Evolutionary conservation across 2,888 invertebrate genomes (phyloP).

Genomic region (Nezara viridula): DNA sequence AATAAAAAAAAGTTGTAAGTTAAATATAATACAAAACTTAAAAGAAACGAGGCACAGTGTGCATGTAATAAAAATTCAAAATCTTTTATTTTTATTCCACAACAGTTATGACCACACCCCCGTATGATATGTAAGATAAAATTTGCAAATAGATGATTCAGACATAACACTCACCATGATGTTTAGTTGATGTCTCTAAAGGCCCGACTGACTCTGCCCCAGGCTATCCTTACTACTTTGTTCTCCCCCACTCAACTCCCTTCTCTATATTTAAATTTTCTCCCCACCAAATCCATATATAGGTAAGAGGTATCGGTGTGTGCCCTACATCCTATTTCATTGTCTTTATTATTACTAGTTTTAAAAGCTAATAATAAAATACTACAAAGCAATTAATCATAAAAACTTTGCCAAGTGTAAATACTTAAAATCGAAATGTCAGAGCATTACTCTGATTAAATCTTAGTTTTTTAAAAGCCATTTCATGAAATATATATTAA

Average conservation of each 20-base stretch:
- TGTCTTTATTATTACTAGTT: slow-evolving; percentile 34
- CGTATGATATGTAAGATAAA: background rate
- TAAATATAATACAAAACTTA: background rate
- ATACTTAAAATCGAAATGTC: background rate
- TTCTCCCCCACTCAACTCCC: slow-evolving; percentile 60
- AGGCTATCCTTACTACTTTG: slow-evolving; percentile 60
- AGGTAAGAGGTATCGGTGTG: slow-evolving; percentile 50
- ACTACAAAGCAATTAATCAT: background rate
- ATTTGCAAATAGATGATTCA: background rate
- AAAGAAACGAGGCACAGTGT: background rate
- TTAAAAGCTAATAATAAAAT: background rate
- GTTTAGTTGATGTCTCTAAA: slow-evolving; percentile 60
- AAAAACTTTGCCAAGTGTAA: background rate
- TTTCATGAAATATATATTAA: background rate
- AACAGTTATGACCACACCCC: background rate
- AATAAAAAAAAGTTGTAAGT: background rate
- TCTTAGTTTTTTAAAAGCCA: background rate
- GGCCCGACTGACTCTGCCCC: slow-evolving; percentile 61
- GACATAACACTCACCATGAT: slow-evolving; percentile 61
- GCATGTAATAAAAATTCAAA: background rate
- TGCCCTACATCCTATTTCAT: slow-evolving; percentile 59
- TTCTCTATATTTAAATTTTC: slow-evolving; percentile 31
- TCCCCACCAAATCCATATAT: slow-evolving; percentile 63
- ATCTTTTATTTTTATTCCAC: background rate
- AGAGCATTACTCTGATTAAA: background rate